These are phyloP conservation scores for Hyphantria cunea DNA, from an alignment of 1,140 invertebrate species.

Conservation along the genomic window DNA sequence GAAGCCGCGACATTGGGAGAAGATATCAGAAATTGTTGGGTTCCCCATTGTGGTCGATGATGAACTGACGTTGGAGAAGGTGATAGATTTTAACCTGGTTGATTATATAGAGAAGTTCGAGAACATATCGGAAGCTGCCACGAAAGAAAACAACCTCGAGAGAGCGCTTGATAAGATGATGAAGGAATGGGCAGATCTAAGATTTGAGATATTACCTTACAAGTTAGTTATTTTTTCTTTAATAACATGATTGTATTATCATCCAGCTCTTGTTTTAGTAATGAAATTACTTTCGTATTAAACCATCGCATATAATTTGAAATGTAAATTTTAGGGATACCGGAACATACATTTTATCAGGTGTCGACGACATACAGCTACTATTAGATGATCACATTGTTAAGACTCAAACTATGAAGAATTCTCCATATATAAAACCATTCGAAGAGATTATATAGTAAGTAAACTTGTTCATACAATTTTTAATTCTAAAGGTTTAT, in stretches of 20 bases:
- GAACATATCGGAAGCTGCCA: conserved; percentile 95
- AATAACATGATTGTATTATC: no score
- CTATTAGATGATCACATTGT: conserved; percentile 97
- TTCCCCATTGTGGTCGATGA: conserved; percentile 95
- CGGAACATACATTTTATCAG: conserved; percentile 94
- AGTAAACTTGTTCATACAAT: conserved; percentile 63
- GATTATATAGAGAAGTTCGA: conserved; percentile 97
- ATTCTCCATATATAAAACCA: conserved; percentile 97
- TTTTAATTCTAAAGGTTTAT: background rate
- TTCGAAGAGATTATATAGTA: conserved; percentile 92
- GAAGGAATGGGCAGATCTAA: conserved; percentile 94
- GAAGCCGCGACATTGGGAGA: conserved; percentile 97
- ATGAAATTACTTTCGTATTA: no score
- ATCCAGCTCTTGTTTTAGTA: no score
- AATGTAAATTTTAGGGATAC: conserved; percentile 89
- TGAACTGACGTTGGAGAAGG: conserved; percentile 92
- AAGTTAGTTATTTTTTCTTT: conserved; percentile 64
- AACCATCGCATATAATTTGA: no score
- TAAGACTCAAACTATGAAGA: conserved; percentile 98
- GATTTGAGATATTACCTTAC: conserved; percentile 90
- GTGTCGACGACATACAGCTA: conserved; percentile 97
- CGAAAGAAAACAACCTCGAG: conserved; percentile 97
- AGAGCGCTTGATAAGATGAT: conserved; percentile 95
- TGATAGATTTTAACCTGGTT: conserved; percentile 96
- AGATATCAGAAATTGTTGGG: conserved; percentile 96